A percentile compares a stretch with the other conserved stretches of the same genome.
phyloP scores from a whole-genome alignment of 2,797 vertebrate genomes.

The Tragelaphus oryx region DNA sequence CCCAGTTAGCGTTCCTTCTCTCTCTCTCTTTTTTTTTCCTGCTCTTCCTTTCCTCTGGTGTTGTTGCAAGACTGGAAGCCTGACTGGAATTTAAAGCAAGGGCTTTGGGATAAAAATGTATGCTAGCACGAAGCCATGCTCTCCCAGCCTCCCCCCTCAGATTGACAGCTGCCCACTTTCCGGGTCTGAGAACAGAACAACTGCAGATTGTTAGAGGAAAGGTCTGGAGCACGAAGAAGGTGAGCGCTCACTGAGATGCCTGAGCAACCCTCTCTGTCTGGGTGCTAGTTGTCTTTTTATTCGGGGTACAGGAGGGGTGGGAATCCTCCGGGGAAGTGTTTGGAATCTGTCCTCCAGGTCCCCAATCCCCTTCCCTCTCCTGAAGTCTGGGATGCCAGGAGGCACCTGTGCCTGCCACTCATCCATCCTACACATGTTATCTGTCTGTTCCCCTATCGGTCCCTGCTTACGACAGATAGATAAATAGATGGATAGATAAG shows the following conservation, averaged over 20 bases:
- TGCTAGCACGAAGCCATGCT: slow-evolving; percentile 23
- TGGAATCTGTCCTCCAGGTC: not conserved
- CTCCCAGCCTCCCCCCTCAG: not conserved
- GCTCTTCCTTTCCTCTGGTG: slow-evolving; percentile 33
- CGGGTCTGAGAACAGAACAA: not conserved
- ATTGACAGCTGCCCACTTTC: slow-evolving; percentile 40
- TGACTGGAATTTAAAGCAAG: slow-evolving; percentile 77
- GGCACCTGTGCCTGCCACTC: not conserved
- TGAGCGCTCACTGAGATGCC: fast-evolving
- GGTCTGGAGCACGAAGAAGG: not conserved
- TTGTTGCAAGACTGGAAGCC: slow-evolving; percentile 51
- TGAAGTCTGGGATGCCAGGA: not conserved
- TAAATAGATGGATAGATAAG: slow-evolving; percentile 63
- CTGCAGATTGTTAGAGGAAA: not conserved
- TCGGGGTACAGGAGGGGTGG: not conserved
- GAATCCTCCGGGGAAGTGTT: not conserved
- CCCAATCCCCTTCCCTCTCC: not conserved
- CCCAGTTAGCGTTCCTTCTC: not conserved
- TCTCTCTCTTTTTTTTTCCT: not conserved
- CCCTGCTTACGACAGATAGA: slow-evolving; percentile 60
- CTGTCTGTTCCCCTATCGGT: not conserved
- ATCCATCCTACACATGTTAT: slow-evolving; percentile 62
- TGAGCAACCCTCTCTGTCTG: not conserved
- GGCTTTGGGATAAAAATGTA: slow-evolving; percentile 56
- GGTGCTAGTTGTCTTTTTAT: not conserved